phyloP scores from a whole-genome alignment of 2,888 invertebrate genomes.

The Drosophila engyochracea region DNA sequence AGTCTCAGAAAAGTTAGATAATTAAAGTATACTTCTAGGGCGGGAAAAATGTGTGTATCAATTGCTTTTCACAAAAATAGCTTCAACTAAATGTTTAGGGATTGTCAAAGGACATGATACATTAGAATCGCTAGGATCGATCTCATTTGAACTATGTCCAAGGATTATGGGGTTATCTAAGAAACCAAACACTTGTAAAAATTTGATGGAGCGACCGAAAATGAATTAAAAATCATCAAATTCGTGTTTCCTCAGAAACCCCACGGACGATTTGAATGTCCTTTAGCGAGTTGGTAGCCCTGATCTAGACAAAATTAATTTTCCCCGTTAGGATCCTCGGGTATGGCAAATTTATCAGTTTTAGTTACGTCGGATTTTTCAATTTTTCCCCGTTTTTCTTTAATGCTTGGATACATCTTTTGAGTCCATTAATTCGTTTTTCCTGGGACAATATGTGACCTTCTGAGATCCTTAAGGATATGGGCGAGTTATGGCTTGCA shows the following conservation, averaged over 20 bases:
- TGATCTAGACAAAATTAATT: background rate
- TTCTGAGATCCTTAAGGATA: background rate
- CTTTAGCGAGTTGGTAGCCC: background rate
- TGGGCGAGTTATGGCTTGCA: background rate
- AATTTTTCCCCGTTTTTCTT: background rate
- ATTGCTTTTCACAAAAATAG: background rate
- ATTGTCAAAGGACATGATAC: background rate
- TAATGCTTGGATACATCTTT: background rate
- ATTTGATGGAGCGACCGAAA: background rate
- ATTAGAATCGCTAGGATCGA: background rate
- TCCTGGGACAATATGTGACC: background rate
- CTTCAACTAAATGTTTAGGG: background rate
- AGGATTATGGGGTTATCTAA: background rate
- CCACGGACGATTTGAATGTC: background rate
- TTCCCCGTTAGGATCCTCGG: background rate
- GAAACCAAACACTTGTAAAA: background rate
- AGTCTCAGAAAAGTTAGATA: no score
- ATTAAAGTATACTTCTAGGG: background rate
- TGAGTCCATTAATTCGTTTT: background rate
- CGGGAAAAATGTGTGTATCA: background rate
- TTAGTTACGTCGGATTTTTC: background rate
- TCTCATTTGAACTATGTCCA: background rate
- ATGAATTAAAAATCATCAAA: background rate
- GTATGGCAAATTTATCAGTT: background rate
- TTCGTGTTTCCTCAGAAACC: rapidly evolving